Evolutionary conservation across 2,797 vertebrate species (phyloP).

Genomic region (Holocentrus rufus): DNA sequence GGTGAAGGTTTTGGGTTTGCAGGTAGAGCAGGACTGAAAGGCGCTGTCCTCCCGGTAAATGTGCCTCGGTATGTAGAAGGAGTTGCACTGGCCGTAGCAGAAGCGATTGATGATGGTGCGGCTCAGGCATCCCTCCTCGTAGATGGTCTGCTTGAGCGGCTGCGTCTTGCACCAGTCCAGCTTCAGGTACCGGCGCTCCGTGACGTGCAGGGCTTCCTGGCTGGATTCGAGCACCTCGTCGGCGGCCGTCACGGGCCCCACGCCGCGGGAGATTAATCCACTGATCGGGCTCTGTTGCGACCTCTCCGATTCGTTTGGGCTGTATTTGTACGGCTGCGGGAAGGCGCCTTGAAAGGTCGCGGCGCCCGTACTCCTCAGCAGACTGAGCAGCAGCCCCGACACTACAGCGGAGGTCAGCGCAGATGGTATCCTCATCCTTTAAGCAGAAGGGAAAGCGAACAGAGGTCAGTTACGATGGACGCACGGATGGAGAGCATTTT

Average conservation of each 20-base stretch:
- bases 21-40: constrained; percentile 95
- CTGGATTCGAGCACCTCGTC: constrained; percentile 96
- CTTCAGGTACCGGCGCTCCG: constrained; percentile 93
- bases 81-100: constrained; percentile 98
- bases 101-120: constrained; percentile 95
- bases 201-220: constrained; percentile 94
- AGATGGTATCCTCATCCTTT: constrained; percentile 52
- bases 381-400: constrained; percentile 80
- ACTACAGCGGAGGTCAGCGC: constrained; percentile 68
- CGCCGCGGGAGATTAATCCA: constrained; percentile 80
- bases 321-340: constrained; percentile 90
- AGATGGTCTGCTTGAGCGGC: constrained; percentile 94
- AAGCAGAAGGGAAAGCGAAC: constrained; percentile 30
- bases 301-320: constrained; percentile 86
- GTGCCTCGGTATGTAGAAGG: constrained; percentile 95
- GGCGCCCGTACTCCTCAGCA: constrained; percentile 77
- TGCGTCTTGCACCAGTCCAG: constrained; percentile 98
- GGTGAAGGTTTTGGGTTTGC: constrained; percentile 94
- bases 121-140: constrained; percentile 92
- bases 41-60: constrained; percentile 90
- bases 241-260: constrained; percentile 77
- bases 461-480: background rate
- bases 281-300: constrained; percentile 80
- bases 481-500: background rate
- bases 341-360: constrained; percentile 87